These are phyloP conservation scores for Catonia carolina DNA, from an alignment of 2,888 invertebrate species.

Conservation along the genomic window DNA sequence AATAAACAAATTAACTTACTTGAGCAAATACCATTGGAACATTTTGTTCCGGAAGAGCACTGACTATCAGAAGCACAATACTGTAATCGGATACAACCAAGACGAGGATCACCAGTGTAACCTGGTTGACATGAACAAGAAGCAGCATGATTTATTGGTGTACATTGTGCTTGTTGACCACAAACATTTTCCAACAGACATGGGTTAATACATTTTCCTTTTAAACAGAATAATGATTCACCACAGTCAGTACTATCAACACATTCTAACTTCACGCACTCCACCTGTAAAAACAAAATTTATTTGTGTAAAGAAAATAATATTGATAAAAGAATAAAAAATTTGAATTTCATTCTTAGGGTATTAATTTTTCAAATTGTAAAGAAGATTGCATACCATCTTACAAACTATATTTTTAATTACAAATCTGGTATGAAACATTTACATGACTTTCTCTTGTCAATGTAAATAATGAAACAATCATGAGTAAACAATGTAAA, in stretches of 20 bases:
- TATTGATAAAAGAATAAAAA: conserved; percentile 7
- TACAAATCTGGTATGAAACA: too few species aligned
- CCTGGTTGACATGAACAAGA: conserved; percentile 78
- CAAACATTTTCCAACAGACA: conserved; percentile 76
- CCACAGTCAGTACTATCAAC: conserved; percentile 69
- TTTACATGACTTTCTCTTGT: too few species aligned
- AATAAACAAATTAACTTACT: too few species aligned
- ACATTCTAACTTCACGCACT: conserved; percentile 71
- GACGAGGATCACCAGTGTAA: conserved; percentile 76
- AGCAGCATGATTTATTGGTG: conserved; percentile 68
- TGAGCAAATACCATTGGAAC: conserved; percentile 73
- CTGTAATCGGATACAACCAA: conserved; percentile 76
- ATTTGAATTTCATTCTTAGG: conserved; percentile 4
- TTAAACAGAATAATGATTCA: conserved; percentile 63
- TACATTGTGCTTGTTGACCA: conserved; percentile 71
- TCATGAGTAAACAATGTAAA: too few species aligned
- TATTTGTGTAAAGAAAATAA: too few species aligned
- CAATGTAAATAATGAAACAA: too few species aligned
- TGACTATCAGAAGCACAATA: conserved; percentile 74
- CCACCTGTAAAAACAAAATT: conserved; percentile 39
- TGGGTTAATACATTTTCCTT: conserved; percentile 73
- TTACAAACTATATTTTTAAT: too few species aligned
- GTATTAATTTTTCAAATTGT: neutral
- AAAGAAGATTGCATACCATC: neutral
- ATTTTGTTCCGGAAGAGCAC: conserved; percentile 77